Percentiles rank a stretch among this genome's conserved stretches.
Evolutionary conservation across 2,113 vertebrate genomes (phyloP).

Genomic region (Mola mola): DNA sequence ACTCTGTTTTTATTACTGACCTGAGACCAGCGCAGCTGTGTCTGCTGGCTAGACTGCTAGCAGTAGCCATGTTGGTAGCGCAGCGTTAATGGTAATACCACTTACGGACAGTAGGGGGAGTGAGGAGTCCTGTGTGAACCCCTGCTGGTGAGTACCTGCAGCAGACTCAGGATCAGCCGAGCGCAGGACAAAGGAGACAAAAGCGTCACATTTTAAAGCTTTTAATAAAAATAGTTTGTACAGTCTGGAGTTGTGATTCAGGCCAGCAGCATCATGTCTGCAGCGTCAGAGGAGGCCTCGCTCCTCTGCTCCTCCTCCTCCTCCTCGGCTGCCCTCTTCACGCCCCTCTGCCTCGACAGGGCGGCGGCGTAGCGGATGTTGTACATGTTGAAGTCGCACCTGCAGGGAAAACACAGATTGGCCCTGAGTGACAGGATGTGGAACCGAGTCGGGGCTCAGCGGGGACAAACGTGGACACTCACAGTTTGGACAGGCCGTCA

Average conservation of each 20-base stretch:
- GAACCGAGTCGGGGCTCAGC: background rate
- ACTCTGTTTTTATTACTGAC: too few relatives aligned
- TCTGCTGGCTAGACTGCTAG: too few relatives aligned
- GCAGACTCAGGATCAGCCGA: too few relatives aligned
- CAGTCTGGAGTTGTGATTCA: background rate
- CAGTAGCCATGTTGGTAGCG: too few relatives aligned
- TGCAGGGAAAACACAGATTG: slow-evolving; percentile 51
- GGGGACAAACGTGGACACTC: slow-evolving; percentile 57
- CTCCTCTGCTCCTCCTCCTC: slow-evolving; percentile 52
- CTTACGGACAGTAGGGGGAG: too few relatives aligned
- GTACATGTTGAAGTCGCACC: slow-evolving; percentile 95
- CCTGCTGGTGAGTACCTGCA: too few relatives aligned
- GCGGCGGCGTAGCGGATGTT: slow-evolving; percentile 87
- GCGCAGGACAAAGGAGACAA: too few relatives aligned
- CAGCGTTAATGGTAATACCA: too few relatives aligned
- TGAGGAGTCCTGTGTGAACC: too few relatives aligned
- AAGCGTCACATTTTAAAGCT: slow-evolving; percentile 22
- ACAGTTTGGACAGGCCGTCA: slow-evolving; percentile 93
- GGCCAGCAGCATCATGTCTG: slow-evolving; percentile 61
- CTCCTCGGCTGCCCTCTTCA: slow-evolving; percentile 80
- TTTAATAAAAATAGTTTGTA: slow-evolving; percentile 51
- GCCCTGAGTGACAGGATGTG: background rate
- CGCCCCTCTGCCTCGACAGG: slow-evolving; percentile 87
- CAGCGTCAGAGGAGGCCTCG: slow-evolving; percentile 60
- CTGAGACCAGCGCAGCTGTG: too few relatives aligned